A percentile compares a stretch with the other conserved stretches of the same genome.
phyloP scores from a whole-genome alignment of 2,888 invertebrate species.

The Pseudanteris insignis region DNA sequence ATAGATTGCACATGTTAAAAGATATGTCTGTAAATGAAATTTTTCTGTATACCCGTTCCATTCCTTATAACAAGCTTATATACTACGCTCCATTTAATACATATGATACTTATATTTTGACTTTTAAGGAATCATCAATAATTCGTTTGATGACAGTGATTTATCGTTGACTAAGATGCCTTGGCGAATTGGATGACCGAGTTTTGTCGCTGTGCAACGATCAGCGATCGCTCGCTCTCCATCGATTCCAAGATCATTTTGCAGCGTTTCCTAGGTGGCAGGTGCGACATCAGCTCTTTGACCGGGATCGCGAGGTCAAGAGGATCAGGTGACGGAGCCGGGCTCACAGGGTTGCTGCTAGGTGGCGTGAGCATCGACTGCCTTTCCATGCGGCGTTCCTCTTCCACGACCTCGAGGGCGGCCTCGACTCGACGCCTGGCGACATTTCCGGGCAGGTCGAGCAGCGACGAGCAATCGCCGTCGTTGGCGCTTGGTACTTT shows the following conservation, averaged over 20 bases:
- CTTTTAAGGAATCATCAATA: too few relatives aligned
- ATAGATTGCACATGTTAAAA: too few relatives aligned
- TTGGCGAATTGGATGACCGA: conserved; percentile 90
- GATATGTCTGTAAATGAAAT: too few relatives aligned
- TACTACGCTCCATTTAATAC: too few relatives aligned
- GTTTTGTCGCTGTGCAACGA: conserved; percentile 67
- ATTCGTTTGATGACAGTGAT: too few relatives aligned
- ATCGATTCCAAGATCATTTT: conserved; percentile 80
- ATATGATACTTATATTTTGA: too few relatives aligned
- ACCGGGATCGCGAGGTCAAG: conserved; percentile 67
- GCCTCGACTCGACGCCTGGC: conserved; percentile 74
- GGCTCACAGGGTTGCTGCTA: conserved; percentile 70
- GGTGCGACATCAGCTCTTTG: conserved; percentile 20
- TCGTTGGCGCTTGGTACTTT: conserved; percentile 35
- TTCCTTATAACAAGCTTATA: too few relatives aligned
- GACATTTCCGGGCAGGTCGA: conserved; percentile 68
- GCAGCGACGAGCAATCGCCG: conserved; percentile 52
- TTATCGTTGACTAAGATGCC: conserved; percentile 67
- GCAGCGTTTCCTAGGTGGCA: conserved; percentile 79
- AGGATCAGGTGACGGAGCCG: conserved; percentile 70
- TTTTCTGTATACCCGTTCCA: too few relatives aligned
- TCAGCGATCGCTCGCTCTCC: conserved; percentile 66
- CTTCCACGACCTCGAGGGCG: conserved; percentile 70
- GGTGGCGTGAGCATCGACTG: conserved; percentile 70
- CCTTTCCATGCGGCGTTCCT: conserved; percentile 57